Evolutionary conservation across 2,113 vertebrate species (phyloP), one percentile per base, ranked within the genome.

Genomic region (Trogon melanurus): DNA sequence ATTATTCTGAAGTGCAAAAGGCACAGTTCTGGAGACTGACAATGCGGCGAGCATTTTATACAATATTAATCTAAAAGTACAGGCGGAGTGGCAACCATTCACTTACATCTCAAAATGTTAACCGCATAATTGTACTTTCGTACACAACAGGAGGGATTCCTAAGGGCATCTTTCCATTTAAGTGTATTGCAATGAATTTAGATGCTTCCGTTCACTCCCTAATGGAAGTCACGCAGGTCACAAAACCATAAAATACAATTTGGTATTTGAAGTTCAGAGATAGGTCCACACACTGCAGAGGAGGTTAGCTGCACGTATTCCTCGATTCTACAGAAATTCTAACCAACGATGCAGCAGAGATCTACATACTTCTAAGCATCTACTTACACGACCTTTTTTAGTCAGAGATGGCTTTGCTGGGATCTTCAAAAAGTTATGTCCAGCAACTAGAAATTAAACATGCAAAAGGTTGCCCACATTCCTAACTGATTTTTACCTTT

Each of bases 41-140:
- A 70, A 79, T 53, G 62, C 0, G 34, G 79, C 57, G 36, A 76
- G 61, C 47, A 80, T 93, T 95, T 95, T 93, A 97, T 95, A 79
- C 90, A 97, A 96, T 94, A 97, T 94, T 95, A 95, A 96, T 94
- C 80, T 72, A 54, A 87, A 83, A 79, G 60, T 78, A 87, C 47
- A 67, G 79, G 61, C 50, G 86, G 48, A 95, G 79, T 29, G 30
- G 86, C 80, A 97, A 84, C 32, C 79, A 73, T 91, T 93, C 89
- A 92, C 93, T 88, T 95, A 44, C 34, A 86, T 81, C 95, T 93
- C 64, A 90, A 91, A 91, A 84, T 66, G 62, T 85, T 86, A 91
- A 92, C 67, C 88, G 88, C 74, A 85, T 73, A 83, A 88, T 90
- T 78, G 74, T 85, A 61, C 72, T 81, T 88, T 91, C 32, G 6